phyloP scores from a whole-genome alignment of 2,113 vertebrate genomes.

The Piprites chloris region DNA sequence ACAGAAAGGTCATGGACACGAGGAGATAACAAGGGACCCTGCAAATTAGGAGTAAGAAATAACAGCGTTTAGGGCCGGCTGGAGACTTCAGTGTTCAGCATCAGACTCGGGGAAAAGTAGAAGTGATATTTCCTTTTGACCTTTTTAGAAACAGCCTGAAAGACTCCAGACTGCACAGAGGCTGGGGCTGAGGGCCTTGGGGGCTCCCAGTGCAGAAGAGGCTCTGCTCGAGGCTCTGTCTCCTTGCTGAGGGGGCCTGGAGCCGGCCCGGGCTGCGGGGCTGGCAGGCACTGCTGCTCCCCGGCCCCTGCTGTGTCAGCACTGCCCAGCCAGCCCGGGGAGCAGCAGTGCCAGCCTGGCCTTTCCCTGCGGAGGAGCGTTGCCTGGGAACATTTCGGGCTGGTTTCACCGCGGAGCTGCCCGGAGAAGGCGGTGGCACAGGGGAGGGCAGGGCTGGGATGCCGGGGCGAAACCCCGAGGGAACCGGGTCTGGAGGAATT shows the following conservation, averaged over 20 bases:
- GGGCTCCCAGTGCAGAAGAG: background rate
- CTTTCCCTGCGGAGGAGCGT: fast-evolving
- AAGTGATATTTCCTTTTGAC: slow-evolving; percentile 38
- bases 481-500: background rate
- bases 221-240: background rate
- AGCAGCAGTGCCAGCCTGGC: background rate
- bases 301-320: background rate
- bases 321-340: background rate
- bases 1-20: background rate
- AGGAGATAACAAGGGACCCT: slow-evolving; percentile 4
- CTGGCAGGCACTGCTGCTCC: background rate
- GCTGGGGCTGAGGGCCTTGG: background rate
- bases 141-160: slow-evolving; percentile 16
- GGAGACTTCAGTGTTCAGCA: background rate
- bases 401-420: background rate
- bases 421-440: fast-evolving
- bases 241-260: background rate
- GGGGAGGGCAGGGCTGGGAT: background rate
- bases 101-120: background rate
- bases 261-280: background rate
- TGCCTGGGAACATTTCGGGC: background rate
- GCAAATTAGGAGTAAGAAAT: background rate
- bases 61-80: background rate
- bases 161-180: background rate
- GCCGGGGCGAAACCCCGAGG: background rate